Base-by-base conservation (phyloP, 2,888 invertebrate genomes). In the Tanytarsus gracilentus region DNA sequence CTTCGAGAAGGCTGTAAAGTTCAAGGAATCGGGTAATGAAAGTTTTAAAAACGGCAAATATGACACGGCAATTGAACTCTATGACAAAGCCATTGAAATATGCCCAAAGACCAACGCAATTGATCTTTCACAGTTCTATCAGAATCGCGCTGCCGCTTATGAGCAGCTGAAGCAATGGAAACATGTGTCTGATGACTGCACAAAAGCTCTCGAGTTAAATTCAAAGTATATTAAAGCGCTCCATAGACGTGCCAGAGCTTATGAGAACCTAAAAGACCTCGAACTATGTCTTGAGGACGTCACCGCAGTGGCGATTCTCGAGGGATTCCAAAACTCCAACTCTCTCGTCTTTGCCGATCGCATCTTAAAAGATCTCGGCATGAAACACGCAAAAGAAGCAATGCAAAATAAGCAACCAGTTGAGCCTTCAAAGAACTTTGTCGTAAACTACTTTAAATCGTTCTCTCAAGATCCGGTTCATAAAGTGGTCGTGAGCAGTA, bases 101-200 rank as follows among this genome's bases (percentile, higher is more conserved):
- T 95, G 95, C 68, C 88, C 91, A 0, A 75, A 78, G 63, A 81
- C 87, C 61, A 81, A 85, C 66, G 77, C 77, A 25, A 79, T 79
- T 1, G 91, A 90, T 66, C 75, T 94, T 61, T 86, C 96, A 0
- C 94, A 91, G 14, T 94, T 91, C 74, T 94, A 93, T 72, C 97
- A 97, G 72, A 97, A 97, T 71, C 83, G 95, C 67, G 97, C 96
- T 9, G 97, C 96, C 14, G 90, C 94, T 44, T 91, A 92, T 72
- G 96, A 96, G 72, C 89, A 93, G 72, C 76, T 94, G 69, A 85
- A 86, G 73, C 87, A 89, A 74, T 89, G 86, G 79, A 81, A 81
- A 63, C 80, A 85, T 64, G 93, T 94, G 0, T 86, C 90, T 68
- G 82, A 84, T 64, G 95, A 96, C 71, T 95, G 95, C 69, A 82